phyloP scores from a whole-genome alignment of 2,113 vertebrate genomes.

The Hippolais icterina region DNA sequence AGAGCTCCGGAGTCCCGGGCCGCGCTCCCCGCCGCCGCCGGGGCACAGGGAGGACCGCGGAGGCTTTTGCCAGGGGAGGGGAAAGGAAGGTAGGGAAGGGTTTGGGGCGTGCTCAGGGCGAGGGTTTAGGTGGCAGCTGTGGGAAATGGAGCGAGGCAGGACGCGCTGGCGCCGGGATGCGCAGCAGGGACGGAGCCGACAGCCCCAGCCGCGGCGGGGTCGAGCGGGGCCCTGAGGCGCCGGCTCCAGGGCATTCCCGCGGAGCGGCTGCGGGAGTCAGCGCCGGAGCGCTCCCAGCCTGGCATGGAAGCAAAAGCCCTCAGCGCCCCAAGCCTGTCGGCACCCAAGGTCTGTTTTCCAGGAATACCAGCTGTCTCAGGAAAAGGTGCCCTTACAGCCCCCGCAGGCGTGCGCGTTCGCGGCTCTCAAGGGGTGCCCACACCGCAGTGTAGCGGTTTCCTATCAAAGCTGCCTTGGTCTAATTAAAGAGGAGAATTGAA shows the following conservation, averaged over 20 bases:
- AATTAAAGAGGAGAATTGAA: neutral
- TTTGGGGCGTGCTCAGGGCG: neutral
- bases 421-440: rapidly evolving
- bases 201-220: neutral
- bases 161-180: neutral
- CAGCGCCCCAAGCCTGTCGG: neutral
- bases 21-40: neutral
- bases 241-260: neutral
- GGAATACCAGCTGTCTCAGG: rapidly evolving
- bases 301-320: neutral
- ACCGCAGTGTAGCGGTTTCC: rapidly evolving
- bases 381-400: neutral
- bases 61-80: neutral
- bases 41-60: neutral
- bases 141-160: neutral
- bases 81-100: neutral
- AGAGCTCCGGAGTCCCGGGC: neutral
- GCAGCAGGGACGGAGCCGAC: rapidly evolving
- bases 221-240: neutral
- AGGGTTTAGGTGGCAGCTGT: neutral
- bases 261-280: neutral
- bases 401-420: rapidly evolving
- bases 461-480: neutral
- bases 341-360: neutral
- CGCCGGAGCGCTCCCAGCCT: neutral